These are phyloP conservation scores for Poecilia wingei DNA, from an alignment of 2,797 vertebrate genomes.

Conservation along the genomic window DNA sequence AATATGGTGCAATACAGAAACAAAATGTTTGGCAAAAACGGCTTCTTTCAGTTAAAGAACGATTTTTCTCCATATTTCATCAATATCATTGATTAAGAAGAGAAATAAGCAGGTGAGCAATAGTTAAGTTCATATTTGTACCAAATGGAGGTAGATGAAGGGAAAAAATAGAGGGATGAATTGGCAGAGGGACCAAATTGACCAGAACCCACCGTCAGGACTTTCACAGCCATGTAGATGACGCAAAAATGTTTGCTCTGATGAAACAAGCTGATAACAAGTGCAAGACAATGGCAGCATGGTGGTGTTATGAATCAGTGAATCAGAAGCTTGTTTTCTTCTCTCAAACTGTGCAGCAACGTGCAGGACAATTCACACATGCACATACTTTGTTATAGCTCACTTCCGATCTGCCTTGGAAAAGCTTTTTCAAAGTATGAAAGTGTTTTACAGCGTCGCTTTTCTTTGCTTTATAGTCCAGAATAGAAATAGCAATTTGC, in stretches of 20 bases:
- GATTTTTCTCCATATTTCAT: background rate
- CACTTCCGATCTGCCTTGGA: conserved; percentile 29
- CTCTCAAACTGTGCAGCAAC: conserved; percentile 28
- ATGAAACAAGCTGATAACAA: conserved; percentile 37
- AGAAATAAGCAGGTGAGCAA: background rate
- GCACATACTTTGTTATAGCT: conserved; percentile 36
- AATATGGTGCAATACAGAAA: background rate
- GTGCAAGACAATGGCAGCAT: conserved; percentile 19
- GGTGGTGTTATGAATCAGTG: conserved; percentile 19
- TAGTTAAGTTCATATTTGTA: background rate
- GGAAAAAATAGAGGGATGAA: background rate
- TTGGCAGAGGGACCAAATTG: background rate
- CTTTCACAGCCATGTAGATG: conserved; percentile 27
- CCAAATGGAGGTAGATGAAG: background rate
- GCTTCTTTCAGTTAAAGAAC: background rate
- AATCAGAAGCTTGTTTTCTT: conserved; percentile 24
- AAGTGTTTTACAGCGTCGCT: conserved; percentile 14
- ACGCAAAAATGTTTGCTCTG: conserved; percentile 15
- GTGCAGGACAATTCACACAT: conserved; percentile 55
- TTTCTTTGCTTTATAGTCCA: background rate
- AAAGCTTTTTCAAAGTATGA: conserved; percentile 51
- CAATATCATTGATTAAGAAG: background rate
- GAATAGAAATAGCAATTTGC: conserved; percentile 2
- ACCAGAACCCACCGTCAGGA: conserved; percentile 7
- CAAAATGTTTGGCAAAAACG: background rate